Evolutionary conservation across 2,888 invertebrate species (phyloP).

Genomic region (Oxyteleia sp.): DNA sequence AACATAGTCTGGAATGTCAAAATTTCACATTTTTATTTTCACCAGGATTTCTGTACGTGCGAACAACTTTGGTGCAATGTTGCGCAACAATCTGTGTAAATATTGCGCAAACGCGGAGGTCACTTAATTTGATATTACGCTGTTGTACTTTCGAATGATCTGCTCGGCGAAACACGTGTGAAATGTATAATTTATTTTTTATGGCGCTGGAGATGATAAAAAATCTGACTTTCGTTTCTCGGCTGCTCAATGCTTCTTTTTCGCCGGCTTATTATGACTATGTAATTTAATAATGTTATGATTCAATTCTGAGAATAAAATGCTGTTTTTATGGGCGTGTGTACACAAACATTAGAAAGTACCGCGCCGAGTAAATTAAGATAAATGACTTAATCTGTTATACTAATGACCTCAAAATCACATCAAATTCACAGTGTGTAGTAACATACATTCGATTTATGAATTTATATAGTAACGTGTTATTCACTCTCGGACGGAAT

Average conservation of each 20-base stretch:
- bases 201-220: background rate
- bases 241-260: background rate
- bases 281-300: conserved; percentile 26
- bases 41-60: too few relatives aligned
- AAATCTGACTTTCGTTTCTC: conserved; percentile 19
- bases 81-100: background rate
- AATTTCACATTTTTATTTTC: too few relatives aligned
- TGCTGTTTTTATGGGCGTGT: conserved; percentile 20
- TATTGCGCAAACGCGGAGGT: too few relatives aligned
- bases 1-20: too few relatives aligned
- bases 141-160: conserved; percentile 3
- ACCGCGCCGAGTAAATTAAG: conserved; percentile 35
- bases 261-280: background rate
- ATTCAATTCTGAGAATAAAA: conserved; percentile 44
- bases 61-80: too few relatives aligned
- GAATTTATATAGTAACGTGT: conserved; percentile 5
- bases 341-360: conserved; percentile 49
- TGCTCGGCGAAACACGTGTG: conserved; percentile 1
- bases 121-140: too few relatives aligned
- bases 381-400: conserved; percentile 59
- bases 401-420: conserved; percentile 48
- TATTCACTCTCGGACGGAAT: conserved; percentile 1
- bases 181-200: conserved; percentile 25
- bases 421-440: conserved; percentile 28
- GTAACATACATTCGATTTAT: conserved; percentile 15